phyloP scores from a whole-genome alignment of 2,888 invertebrate species.

The Hypercompe scribonia region DNA sequence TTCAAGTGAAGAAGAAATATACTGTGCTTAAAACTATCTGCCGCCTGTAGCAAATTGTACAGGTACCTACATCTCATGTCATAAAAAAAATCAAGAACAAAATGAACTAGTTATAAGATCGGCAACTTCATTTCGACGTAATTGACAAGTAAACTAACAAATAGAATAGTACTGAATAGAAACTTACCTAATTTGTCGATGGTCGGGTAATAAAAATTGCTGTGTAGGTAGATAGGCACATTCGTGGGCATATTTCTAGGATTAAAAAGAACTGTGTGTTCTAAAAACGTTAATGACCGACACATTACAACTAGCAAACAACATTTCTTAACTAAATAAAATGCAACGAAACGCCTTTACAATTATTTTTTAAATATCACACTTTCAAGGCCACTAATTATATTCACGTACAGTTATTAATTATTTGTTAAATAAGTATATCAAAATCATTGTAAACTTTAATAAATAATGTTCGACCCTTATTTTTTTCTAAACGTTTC shows the following conservation, averaged over 20 bases:
- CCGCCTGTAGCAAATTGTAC: background rate
- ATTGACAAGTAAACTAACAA: background rate
- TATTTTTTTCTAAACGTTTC: background rate
- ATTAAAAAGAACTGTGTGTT: background rate
- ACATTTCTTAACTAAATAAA: background rate
- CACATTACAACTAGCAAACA: background rate
- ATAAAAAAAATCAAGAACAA: background rate
- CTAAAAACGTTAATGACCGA: background rate
- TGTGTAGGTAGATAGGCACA: background rate
- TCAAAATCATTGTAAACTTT: background rate
- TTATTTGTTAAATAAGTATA: background rate
- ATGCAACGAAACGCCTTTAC: background rate
- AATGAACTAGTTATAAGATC: background rate
- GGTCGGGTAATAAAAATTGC: background rate
- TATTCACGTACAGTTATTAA: background rate
- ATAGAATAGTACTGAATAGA: background rate
- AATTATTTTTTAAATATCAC: background rate
- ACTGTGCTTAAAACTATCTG: background rate
- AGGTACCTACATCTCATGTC: background rate
- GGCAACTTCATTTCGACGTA: background rate
- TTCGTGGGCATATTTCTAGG: background rate
- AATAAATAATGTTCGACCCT: background rate
- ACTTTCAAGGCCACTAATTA: background rate
- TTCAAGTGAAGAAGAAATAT: background rate
- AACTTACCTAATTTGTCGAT: background rate